phyloP scores from a whole-genome alignment of 2,797 vertebrate species.

The Labeo calbasu region DNA sequence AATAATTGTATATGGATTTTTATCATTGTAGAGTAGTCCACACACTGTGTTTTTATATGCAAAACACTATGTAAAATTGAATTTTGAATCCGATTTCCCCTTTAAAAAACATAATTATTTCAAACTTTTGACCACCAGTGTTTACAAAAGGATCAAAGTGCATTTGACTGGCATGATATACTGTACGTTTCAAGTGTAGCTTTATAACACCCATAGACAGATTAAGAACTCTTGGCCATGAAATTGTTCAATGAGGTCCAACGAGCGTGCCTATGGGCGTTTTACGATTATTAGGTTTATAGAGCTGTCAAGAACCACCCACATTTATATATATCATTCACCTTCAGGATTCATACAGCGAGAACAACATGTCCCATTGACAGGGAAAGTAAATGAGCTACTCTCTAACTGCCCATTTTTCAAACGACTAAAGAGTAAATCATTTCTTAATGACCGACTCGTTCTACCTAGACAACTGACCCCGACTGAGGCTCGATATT shows the following conservation, averaged over 20 bases:
- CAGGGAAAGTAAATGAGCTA: conserved; percentile 26
- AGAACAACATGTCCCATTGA: conserved; percentile 17
- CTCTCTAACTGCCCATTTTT: conserved; percentile 26
- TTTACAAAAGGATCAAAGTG: background rate
- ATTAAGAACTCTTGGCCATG: conserved; percentile 28
- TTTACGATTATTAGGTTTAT: conserved; percentile 37
- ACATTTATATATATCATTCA: conserved; percentile 24
- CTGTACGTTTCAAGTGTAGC: background rate
- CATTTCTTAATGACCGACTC: conserved; percentile 35
- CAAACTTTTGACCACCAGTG: background rate
- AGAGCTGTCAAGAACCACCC: conserved; percentile 33
- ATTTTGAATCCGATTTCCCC: too few relatives aligned
- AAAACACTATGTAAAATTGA: too few relatives aligned
- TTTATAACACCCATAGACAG: conserved; percentile 7
- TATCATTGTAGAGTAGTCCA: too few relatives aligned
- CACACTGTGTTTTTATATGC: too few relatives aligned
- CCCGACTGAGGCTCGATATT: conserved; percentile 10
- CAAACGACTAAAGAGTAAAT: conserved; percentile 19
- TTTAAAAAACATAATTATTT: background rate
- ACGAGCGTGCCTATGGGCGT: background rate
- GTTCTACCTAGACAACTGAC: conserved; percentile 15
- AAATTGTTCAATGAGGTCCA: conserved; percentile 9
- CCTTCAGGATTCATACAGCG: conserved; percentile 11
- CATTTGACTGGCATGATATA: background rate
- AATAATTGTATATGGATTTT: too few relatives aligned